Conservation (phyloP, 2,113 vertebrate species). For the Brachionichthys hirsutus region DNA sequence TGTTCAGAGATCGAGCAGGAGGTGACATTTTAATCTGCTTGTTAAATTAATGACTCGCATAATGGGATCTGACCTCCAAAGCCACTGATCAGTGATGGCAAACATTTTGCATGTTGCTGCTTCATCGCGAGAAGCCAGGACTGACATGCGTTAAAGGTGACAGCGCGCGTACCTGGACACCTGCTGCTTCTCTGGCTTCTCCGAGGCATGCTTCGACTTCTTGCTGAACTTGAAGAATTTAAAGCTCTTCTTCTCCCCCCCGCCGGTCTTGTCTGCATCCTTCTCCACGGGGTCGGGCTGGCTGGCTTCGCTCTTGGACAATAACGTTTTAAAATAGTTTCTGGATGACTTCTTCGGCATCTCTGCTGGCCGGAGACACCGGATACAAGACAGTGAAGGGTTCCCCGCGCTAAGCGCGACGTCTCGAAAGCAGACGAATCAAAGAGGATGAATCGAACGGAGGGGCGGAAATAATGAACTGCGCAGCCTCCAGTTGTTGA, state of each 20-base stretch:
- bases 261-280: conserved; percentile 4
- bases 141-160: conserved; percentile 1
- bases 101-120: too few relatives aligned
- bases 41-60: too few relatives aligned
- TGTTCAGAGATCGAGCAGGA: too few relatives aligned
- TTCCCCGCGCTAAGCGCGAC: too few relatives aligned
- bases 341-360: conserved; percentile 64
- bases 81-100: too few relatives aligned
- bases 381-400: background rate
- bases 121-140: background rate
- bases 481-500: conserved; percentile 6
- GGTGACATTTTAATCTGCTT: too few relatives aligned
- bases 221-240: conserved; percentile 52
- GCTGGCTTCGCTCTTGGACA: conserved; percentile 66
- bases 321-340: conserved; percentile 57
- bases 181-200: conserved; percentile 23
- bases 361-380: background rate
- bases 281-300: conserved; percentile 32
- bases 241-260: conserved; percentile 47
- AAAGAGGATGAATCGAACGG: background rate
- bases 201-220: conserved; percentile 38
- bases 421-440: too few relatives aligned
- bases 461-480: background rate
- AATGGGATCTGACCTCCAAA: too few relatives aligned
- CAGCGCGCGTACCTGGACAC: conserved; percentile 45